phyloP scores from a whole-genome alignment of 2,113 vertebrate species.

The Pelodiscus sinensis region DNA sequence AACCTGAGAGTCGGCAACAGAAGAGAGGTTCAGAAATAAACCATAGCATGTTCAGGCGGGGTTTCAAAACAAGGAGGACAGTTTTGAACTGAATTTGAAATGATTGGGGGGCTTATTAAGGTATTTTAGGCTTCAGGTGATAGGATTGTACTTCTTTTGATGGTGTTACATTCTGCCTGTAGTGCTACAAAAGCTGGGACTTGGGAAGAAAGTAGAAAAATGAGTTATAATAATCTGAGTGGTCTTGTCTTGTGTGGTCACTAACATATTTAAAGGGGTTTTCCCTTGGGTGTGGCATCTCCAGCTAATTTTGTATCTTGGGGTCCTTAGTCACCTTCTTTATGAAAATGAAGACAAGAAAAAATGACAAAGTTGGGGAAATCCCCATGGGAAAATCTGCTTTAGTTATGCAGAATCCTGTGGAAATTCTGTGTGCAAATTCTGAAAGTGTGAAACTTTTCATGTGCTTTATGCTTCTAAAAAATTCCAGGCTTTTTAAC shows the following conservation, averaged over 20 bases:
- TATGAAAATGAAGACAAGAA: conserved; percentile 37
- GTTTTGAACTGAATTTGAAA: not conserved
- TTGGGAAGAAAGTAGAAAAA: not conserved
- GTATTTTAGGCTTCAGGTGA: not conserved
- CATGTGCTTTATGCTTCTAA: not conserved
- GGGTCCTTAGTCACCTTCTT: conserved; percentile 61
- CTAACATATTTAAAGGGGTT: not conserved
- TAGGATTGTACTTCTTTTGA: not conserved
- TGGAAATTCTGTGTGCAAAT: conserved; percentile 69
- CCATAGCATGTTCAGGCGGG: not conserved
- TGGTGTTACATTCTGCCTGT: not conserved
- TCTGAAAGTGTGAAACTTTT: conserved; percentile 29
- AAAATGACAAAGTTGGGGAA: conserved; percentile 53
- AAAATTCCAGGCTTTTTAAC: not conserved
- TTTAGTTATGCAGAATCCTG: conserved; percentile 30
- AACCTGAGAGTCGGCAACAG: not conserved
- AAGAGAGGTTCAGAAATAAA: not conserved
- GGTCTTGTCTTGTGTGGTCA: not conserved
- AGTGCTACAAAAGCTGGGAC: not conserved
- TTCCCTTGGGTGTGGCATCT: not conserved
- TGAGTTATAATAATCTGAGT: fast-evolving
- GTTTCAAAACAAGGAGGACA: not conserved
- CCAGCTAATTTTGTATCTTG: conserved; percentile 39
- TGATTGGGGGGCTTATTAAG: not conserved
- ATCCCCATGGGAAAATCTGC: conserved; percentile 50